Evolutionary conservation across 2,113 vertebrate species (phyloP).

Genomic region (Mastomys natalensis): DNA sequence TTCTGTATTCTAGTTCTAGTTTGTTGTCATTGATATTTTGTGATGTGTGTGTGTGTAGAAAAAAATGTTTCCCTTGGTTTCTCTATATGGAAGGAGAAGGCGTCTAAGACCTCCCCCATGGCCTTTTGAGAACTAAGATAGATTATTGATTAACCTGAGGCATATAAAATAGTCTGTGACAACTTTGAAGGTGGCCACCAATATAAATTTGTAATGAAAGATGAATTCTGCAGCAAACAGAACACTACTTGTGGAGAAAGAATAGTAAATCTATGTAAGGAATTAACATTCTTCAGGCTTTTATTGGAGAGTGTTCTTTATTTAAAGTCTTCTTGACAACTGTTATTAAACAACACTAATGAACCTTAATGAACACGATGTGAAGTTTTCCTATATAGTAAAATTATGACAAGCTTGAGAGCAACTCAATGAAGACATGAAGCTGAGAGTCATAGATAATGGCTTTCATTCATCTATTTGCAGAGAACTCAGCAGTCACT

Average conservation of each 20-base stretch:
- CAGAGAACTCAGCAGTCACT: neutral
- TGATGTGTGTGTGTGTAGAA: neutral
- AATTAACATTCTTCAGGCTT: neutral
- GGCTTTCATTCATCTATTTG: neutral
- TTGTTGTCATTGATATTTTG: constrained; percentile 45
- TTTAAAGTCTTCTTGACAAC: constrained; percentile 10
- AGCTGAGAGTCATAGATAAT: neutral
- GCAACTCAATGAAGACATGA: constrained; percentile 7
- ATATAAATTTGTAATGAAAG: constrained; percentile 9
- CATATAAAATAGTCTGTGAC: neutral
- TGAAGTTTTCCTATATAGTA: neutral
- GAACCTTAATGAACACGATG: neutral
- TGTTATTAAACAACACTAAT: constrained; percentile 43
- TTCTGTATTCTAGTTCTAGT: neutral
- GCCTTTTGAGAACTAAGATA: constrained; percentile 50
- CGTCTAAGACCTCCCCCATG: neutral
- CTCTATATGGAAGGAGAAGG: neutral
- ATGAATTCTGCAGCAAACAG: constrained; percentile 8
- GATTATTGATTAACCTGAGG: neutral
- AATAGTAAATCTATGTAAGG: neutral
- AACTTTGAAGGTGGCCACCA: neutral
- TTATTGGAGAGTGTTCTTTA: neutral
- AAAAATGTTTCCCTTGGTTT: neutral
- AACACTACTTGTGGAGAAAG: neutral
- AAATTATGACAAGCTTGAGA: constrained; percentile 44